phyloP scores from a whole-genome alignment of 92 coral and sea anemone species.

The Palythoa grandis region DNA sequence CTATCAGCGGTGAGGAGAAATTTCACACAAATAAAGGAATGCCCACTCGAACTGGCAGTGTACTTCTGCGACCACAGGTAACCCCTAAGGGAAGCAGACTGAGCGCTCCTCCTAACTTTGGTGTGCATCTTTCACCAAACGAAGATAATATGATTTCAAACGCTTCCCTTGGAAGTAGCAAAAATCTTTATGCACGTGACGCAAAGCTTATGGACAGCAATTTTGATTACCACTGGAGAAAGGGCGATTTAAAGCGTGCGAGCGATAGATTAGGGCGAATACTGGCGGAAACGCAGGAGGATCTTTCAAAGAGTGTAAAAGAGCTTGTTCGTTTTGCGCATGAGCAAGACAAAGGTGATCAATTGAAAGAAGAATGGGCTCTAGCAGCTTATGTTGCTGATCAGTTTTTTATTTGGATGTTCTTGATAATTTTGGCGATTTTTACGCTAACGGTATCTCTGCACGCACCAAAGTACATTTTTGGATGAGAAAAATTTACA shows the following conservation, averaged over 20 bases:
- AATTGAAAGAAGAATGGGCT: conserved; percentile 74
- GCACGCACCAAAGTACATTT: conserved; percentile 73
- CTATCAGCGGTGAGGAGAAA: neutral
- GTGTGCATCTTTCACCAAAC: neutral
- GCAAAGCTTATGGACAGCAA: neutral
- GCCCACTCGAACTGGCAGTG: neutral
- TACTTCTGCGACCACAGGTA: conserved; percentile 3
- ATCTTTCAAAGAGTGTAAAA: conserved; percentile 46
- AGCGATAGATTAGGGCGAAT: neutral
- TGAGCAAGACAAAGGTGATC: conserved; percentile 69
- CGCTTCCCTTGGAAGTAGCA: neutral
- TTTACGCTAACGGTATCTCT: conserved; percentile 66
- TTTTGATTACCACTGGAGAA: neutral
- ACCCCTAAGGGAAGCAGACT: neutral
- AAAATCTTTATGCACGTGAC: neutral
- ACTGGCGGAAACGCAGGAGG: neutral
- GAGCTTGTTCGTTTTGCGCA: conserved; percentile 64
- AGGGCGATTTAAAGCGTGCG: neutral
- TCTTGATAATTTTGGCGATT: conserved; percentile 59
- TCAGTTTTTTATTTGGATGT: conserved; percentile 81
- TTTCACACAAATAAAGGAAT: neutral
- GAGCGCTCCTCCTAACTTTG: conserved; percentile 4
- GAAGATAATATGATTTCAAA: neutral
- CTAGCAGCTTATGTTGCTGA: conserved; percentile 73
- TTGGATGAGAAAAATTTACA: conserved; percentile 10